Evolutionary conservation across 1,140 invertebrate genomes (phyloP).

Genomic region (Drosophila miranda): DNA sequence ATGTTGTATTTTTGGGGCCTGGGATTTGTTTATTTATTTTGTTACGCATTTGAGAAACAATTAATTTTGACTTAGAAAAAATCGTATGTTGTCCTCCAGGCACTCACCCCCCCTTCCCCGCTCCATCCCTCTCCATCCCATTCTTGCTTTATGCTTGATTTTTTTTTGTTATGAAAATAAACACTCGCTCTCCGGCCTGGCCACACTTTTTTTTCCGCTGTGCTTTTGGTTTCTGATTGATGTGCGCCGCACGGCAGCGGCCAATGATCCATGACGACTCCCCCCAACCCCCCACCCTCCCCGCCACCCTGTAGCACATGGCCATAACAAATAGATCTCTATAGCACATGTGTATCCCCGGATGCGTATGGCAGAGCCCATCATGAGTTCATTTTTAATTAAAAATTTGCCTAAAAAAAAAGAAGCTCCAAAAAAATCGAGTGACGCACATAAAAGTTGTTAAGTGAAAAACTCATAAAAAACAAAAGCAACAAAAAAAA

Average conservation of each 20-base stretch:
- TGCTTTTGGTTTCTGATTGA: constrained; percentile 45
- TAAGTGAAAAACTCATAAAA: constrained; percentile 48
- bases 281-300: background rate
- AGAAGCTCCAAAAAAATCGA: constrained; percentile 3
- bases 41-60: constrained; percentile 72
- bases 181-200: constrained; percentile 59
- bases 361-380: background rate
- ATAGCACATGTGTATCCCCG: background rate
- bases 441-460: constrained; percentile 57
- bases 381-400: constrained; percentile 75
- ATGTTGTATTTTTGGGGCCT: too few species aligned
- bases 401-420: constrained; percentile 54
- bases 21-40: constrained; percentile 56
- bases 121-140: constrained; percentile 1
- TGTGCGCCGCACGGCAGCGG: constrained; percentile 32
- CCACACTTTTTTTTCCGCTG: constrained; percentile 59
- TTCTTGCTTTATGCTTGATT: constrained; percentile 33
- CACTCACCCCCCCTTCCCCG: constrained; percentile 13
- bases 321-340: constrained; percentile 24
- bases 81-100: constrained; percentile 3
- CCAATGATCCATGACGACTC: constrained; percentile 6
- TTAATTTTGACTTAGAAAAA: constrained; percentile 61
- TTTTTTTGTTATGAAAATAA: constrained; percentile 64
- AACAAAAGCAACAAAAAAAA: background rate
- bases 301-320: constrained; percentile 38